Evolutionary conservation across 2,797 vertebrate species (phyloP), one percentile per base, ranked within the genome.

Genomic region (Halcyon chelicuti): DNA sequence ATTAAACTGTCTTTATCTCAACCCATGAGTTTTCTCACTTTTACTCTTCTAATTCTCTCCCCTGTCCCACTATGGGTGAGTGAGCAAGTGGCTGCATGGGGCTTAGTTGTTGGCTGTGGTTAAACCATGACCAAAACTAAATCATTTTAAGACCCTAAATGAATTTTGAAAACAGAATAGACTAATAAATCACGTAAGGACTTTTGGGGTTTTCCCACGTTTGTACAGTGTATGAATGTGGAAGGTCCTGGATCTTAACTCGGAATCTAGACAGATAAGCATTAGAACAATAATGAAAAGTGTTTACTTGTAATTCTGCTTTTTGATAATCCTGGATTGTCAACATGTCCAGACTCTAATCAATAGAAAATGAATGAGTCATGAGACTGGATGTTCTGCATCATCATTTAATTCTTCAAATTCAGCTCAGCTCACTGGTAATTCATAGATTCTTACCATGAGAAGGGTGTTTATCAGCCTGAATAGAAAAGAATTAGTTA

Each of bases 141-240:
- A 81, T 7, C 0, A 14, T 85, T 85, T 85, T 40, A 14, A 52
- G 31, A 52, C 37, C 37, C 7, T 29, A 75, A 83, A 63, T 4
- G 16, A 81, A 8, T 76, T 54, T 49, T 88, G 46, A 23, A 68
- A 92, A 71, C 3, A 55, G 35, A 70, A 71, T 2, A 49, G 25
- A 42, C 28, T 76, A 55, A 13, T 70, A 68, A 49, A 76, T 49
- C 23, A 40, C 19, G 40, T 14, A 22, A 79, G 26, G 37, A 25
- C 3, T 40, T 37, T 3, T 5, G 23, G 3, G 0, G 0, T 0
- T 63, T 79, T 23, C 7, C 10, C 3, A 14, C 6, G 3, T 68
- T 44, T 70, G 1, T 46, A 46, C 12, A 51, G 6, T 5, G 7
- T 16, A 14, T 40, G 35, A 22, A 19, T 42, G 19, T 21, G 16